Percentiles rank a stretch among this genome's conserved stretches.
phyloP scores from a whole-genome alignment of 1,140 invertebrate species.

The Babylonia areolata region DNA sequence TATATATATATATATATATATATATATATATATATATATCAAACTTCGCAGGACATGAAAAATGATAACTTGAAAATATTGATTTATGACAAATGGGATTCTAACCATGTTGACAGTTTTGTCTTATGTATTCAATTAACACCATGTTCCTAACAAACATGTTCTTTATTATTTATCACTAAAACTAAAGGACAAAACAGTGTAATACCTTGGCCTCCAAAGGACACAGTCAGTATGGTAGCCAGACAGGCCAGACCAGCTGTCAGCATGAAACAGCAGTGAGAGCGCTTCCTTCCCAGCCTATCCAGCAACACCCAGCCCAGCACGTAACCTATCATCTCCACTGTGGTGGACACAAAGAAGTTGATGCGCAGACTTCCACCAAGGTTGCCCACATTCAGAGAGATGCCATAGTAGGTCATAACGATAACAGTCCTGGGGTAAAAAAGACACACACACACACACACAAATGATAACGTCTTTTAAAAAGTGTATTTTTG shows the following conservation, averaged over 20 bases:
- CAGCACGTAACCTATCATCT: constrained; percentile 83
- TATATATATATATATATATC: too few relatives aligned
- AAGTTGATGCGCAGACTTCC: constrained; percentile 66
- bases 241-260: neutral
- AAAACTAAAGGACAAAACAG: neutral
- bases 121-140: too few relatives aligned
- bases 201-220: neutral
- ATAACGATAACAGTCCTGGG: constrained; percentile 83
- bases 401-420: constrained; percentile 81
- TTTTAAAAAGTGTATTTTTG: too few relatives aligned
- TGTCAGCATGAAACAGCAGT: constrained; percentile 24
- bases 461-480: too few relatives aligned
- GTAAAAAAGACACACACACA: too few relatives aligned
- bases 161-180: too few relatives aligned
- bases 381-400: constrained; percentile 56
- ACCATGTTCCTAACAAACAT: too few relatives aligned
- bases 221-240: neutral
- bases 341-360: constrained; percentile 80
- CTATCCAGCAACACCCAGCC: constrained; percentile 70
- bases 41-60: too few relatives aligned
- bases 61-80: too few relatives aligned
- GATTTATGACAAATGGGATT: too few relatives aligned
- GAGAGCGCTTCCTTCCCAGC: constrained; percentile 52
- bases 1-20: too few relatives aligned
- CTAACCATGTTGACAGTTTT: too few relatives aligned